Evolutionary conservation across 2,888 invertebrate species (phyloP).

Genomic region (Hemaris fuciformis): DNA sequence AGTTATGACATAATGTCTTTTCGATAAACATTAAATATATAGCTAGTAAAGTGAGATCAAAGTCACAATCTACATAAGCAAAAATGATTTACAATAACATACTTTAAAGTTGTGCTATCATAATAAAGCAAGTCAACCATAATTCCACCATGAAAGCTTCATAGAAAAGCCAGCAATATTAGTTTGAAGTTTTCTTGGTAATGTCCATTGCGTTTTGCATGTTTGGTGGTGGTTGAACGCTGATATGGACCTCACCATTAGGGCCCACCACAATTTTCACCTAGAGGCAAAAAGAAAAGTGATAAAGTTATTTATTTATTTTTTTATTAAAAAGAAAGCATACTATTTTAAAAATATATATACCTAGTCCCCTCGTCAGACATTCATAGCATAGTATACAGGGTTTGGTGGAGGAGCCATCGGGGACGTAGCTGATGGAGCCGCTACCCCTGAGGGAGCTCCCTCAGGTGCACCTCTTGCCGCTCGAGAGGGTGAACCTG

Average conservation of each 20-base stretch:
- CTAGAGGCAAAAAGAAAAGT: conserved; percentile 38
- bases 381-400: conserved; percentile 93
- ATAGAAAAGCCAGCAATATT: not conserved
- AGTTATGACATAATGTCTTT: not conserved
- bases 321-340: no score
- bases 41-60: not conserved
- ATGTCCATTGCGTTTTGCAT: conserved; percentile 26
- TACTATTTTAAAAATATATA: conserved; percentile 13
- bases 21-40: not conserved
- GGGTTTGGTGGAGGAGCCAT: conserved; percentile 76
- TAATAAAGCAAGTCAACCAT: not conserved
- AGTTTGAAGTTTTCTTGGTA: conserved; percentile 18
- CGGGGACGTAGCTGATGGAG: conserved; percentile 76
- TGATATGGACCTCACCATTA: conserved; percentile 59
- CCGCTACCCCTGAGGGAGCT: conserved; percentile 64
- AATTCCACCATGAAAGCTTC: not conserved
- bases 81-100: not conserved
- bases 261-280: conserved; percentile 72
- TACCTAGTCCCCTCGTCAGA: conserved; percentile 87
- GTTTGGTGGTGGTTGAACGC: conserved; percentile 42
- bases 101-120: not conserved
- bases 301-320: not conserved
- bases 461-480: conserved; percentile 87
- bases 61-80: not conserved
- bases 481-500: conserved; percentile 84